These are phyloP conservation scores for Danio albolineatus DNA, from an alignment of 2,797 vertebrate species.

Conservation along the genomic window DNA sequence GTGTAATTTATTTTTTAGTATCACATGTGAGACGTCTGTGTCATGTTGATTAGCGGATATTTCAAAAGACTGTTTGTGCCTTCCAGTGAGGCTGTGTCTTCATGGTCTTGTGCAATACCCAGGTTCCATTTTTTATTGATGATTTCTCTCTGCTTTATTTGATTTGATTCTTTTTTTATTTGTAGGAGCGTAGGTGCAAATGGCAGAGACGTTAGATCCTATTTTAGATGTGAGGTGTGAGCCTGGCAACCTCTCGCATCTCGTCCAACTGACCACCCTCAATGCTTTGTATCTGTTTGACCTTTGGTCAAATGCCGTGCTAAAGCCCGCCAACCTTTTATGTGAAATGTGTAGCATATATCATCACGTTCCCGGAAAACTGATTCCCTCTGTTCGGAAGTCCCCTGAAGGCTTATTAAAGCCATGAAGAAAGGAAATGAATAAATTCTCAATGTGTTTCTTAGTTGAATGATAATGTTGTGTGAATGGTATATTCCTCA, in stretches of 20 bases:
- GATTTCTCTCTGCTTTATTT: constrained; percentile 63
- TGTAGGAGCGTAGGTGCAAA: constrained; percentile 47
- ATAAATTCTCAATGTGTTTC: constrained; percentile 83
- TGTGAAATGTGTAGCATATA: constrained; percentile 79
- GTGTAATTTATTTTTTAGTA: background rate
- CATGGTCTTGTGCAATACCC: constrained; percentile 62
- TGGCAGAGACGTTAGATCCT: constrained; percentile 51
- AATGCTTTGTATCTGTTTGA: constrained; percentile 76
- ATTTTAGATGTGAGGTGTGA: constrained; percentile 43
- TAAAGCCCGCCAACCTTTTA: constrained; percentile 80
- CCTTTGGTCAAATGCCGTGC: constrained; percentile 78
- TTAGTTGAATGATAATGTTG: constrained; percentile 82
- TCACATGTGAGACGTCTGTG: background rate
- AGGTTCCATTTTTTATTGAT: constrained; percentile 74
- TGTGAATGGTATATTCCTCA: constrained; percentile 81
- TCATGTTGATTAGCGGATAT: constrained; percentile 9
- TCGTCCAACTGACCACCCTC: constrained; percentile 77
- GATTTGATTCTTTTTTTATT: constrained; percentile 69
- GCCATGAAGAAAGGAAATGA: constrained; percentile 79
- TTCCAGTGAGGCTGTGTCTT: constrained; percentile 42
- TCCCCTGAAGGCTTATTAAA: constrained; percentile 87
- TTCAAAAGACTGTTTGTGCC: constrained; percentile 20
- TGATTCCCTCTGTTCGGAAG: constrained; percentile 64
- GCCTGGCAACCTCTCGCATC: constrained; percentile 53
- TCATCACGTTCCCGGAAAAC: constrained; percentile 45